Percentiles rank a stretch among this genome's conserved stretches.
These are phyloP conservation scores for Remorina albescens DNA, from an alignment of 2,797 vertebrate species.

Conservation along the genomic window DNA sequence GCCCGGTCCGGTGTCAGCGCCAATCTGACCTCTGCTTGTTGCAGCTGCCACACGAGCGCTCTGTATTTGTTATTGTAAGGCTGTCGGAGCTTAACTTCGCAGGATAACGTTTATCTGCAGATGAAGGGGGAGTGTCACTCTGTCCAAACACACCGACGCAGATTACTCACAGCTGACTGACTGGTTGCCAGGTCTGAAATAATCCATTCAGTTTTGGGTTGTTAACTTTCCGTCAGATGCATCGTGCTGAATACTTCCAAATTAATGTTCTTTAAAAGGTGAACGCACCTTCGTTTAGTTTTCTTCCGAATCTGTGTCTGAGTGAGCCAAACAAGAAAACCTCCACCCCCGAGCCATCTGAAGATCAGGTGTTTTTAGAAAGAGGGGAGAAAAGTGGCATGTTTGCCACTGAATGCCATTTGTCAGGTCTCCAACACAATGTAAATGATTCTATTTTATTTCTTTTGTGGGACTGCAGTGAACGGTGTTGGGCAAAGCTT, in stretches of 20 bases:
- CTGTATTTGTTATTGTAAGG: constrained; percentile 38
- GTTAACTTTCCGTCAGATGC: constrained; percentile 4
- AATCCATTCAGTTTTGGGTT: constrained; percentile 29
- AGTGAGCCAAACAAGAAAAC: constrained; percentile 12
- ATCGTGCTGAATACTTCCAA: not conserved
- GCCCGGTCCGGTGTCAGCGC: constrained; percentile 11
- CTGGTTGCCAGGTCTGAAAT: constrained; percentile 51
- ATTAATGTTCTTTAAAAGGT: not conserved
- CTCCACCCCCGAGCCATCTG: not conserved
- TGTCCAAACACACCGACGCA: constrained; percentile 29
- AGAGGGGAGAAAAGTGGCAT: not conserved
- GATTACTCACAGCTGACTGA: constrained; percentile 35
- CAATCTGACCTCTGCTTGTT: constrained; percentile 20
- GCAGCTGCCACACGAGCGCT: constrained; percentile 24
- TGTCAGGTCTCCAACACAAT: constrained; percentile 50
- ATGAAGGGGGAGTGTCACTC: constrained; percentile 16
- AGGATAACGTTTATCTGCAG: constrained; percentile 37
- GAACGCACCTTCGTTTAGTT: not conserved
- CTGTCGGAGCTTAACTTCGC: constrained; percentile 6
- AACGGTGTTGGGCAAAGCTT: constrained; percentile 37
- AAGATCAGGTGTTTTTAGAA: not conserved
- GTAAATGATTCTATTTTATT: constrained; percentile 23
- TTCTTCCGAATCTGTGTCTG: not conserved
- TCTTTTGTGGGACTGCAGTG: constrained; percentile 18
- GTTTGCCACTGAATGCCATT: constrained; percentile 36